Conservation (phyloP, 1,140 invertebrate species). For the Drosophila truncata region DNA sequence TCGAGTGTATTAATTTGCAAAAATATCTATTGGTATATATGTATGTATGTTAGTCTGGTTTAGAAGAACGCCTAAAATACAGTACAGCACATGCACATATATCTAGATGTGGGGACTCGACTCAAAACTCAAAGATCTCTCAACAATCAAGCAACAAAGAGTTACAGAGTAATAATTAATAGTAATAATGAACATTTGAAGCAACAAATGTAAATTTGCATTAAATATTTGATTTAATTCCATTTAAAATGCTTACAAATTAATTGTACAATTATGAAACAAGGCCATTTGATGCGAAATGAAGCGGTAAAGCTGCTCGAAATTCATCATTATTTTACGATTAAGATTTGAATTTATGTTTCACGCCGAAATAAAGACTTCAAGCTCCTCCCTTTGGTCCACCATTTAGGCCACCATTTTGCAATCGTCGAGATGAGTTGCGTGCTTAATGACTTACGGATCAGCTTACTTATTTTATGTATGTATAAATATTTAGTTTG, state of each 20-base stretch:
- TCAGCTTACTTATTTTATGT: constrained; percentile 42
- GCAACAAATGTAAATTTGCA: constrained; percentile 73
- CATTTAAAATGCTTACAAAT: constrained; percentile 77
- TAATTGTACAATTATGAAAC: constrained; percentile 80
- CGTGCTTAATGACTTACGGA: constrained; percentile 38
- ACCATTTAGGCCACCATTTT: constrained; percentile 28
- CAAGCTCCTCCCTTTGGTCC: constrained; percentile 39
- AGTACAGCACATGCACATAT: constrained; percentile 42
- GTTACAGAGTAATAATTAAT: constrained; percentile 61
- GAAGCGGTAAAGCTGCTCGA: constrained; percentile 45
- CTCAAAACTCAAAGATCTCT: constrained; percentile 43
- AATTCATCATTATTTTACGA: constrained; percentile 30
- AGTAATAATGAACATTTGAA: constrained; percentile 74
- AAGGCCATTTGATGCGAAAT: constrained; percentile 63
- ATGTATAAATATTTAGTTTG: constrained; percentile 34
- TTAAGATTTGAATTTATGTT: constrained; percentile 23
- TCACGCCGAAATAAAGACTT: constrained; percentile 21
- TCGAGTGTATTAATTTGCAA: constrained; percentile 81
- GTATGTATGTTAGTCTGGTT: constrained; percentile 52
- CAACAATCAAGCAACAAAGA: constrained; percentile 80
- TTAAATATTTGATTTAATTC: constrained; percentile 80
- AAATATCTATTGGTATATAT: constrained; percentile 81
- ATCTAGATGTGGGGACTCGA: constrained; percentile 31
- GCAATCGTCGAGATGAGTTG: constrained; percentile 15
- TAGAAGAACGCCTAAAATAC: constrained; percentile 76